Evolutionary conservation across 2,888 invertebrate genomes (phyloP), one percentile per base, ranked within the genome.

Genomic region (Anaspis maculata): DNA sequence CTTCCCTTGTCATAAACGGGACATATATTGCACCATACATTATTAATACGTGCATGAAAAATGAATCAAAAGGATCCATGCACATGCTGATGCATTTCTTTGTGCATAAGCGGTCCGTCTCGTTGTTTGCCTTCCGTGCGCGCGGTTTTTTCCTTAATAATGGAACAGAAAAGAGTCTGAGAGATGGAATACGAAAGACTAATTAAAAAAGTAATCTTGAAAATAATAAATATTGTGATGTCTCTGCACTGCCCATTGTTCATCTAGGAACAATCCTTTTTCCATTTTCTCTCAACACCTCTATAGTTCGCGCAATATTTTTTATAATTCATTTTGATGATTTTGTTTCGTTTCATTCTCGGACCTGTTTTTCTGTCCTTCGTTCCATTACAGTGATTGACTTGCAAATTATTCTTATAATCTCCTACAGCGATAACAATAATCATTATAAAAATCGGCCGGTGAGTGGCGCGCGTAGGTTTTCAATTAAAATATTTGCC

Each of bases 11-110:
- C 61, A 61, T 59, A 61, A 60, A 62, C 61, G 56, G 59, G 56
- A 59, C 62, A 61, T 60, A 62, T 63, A 62, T 61, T 62, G 61
- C 59, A 55, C 57, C 53, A 55, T 57, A 57, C 60, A 63, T 61
- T 63, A 63, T 62, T 63, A 64, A 64, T 62, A 59, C 54, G 52
- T 57, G n/a, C 55, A 57, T 64, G 62, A 62, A 64, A 64, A 61
- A 62, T 64, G 61, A 58, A 62, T 64, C 62, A 63, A 63, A 64
- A 54, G 39, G 36, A 41, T 38, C 35, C 26, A 32, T 39, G 39
- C 39, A 36, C 39, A 35, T 39, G 42, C 42, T 37, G 36, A 28
- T 42, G 42, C 39, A 42, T 39, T 39, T 37, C 42, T 39, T 42
- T 39, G 36, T 33, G 16, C 24, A 4, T 10, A 5, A 9, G 19